These are phyloP conservation scores for Trogon melanurus DNA, from an alignment of 2,113 vertebrate species.

Conservation along the genomic window DNA sequence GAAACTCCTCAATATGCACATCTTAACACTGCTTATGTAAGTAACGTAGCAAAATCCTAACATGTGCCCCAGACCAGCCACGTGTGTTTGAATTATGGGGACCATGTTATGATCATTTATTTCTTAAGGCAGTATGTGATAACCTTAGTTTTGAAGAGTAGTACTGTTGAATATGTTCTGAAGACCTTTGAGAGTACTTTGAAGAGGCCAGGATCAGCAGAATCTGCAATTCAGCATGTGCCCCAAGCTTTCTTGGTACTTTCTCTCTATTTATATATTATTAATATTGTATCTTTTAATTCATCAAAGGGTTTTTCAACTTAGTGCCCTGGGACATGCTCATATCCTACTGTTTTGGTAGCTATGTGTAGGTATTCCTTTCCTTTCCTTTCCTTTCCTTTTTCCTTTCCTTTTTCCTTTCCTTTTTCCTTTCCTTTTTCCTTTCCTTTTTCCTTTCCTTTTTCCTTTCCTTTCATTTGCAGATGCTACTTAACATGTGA, in stretches of 20 bases:
- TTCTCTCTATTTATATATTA: constrained; percentile 40
- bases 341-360: neutral
- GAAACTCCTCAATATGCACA: neutral
- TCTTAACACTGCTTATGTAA: neutral
- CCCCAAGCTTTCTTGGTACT: neutral
- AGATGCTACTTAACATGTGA: neutral
- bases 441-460: no score
- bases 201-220: constrained; percentile 17
- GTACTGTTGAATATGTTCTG: neutral
- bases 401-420: no score
- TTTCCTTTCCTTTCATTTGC: neutral
- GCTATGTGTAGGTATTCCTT: neutral
- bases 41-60: neutral
- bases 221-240: neutral
- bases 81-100: neutral
- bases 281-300: constrained; percentile 32
- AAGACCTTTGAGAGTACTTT: constrained; percentile 27
- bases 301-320: constrained; percentile 49
- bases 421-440: no score
- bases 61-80: neutral
- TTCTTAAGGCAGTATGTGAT: neutral
- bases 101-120: neutral
- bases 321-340: neutral
- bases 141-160: neutral
- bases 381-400: neutral